phyloP scores from a whole-genome alignment of 2,888 invertebrate species.

The Amphipoea oculea region DNA sequence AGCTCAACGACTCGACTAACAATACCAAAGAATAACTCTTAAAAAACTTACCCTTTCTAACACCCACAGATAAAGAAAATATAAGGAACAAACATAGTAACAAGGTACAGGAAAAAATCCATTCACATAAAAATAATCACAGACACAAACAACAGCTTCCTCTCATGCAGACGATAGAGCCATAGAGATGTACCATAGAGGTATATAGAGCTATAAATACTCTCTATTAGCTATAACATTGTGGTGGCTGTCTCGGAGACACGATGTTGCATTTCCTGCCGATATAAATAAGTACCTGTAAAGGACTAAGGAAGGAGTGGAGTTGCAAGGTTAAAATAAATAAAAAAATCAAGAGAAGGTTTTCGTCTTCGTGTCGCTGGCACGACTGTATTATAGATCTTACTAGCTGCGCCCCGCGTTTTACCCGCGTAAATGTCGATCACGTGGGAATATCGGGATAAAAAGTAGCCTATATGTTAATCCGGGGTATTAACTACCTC shows the following conservation, averaged over 20 bases:
- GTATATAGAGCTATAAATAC: slow-evolving; percentile 50
- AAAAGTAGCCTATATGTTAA: too few species aligned
- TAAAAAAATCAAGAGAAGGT: neutral
- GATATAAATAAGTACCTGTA: slow-evolving; percentile 60
- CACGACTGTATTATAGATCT: neutral
- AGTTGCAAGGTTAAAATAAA: slow-evolving; percentile 18
- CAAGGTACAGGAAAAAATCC: neutral
- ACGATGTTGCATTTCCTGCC: slow-evolving; percentile 67
- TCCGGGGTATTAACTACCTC: too few species aligned
- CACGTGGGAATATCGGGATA: too few species aligned
- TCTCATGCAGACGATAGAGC: slow-evolving; percentile 36
- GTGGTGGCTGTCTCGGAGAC: slow-evolving; percentile 53
- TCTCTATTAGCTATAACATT: slow-evolving; percentile 53
- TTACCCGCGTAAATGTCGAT: too few species aligned
- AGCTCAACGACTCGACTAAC: too few species aligned
- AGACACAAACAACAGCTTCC: slow-evolving; percentile 28
- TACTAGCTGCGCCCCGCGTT: too few species aligned
- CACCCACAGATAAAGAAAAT: neutral
- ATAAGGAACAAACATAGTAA: neutral
- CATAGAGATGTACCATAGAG: slow-evolving; percentile 34
- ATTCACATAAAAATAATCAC: neutral
- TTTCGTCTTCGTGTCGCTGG: neutral
- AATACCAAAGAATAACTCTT: too few species aligned
- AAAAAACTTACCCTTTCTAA: neutral
- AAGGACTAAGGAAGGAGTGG: slow-evolving; percentile 13